These are phyloP conservation scores for Lacerta viridis DNA, from an alignment of 2,797 vertebrate genomes.

Conservation along the genomic window DNA sequence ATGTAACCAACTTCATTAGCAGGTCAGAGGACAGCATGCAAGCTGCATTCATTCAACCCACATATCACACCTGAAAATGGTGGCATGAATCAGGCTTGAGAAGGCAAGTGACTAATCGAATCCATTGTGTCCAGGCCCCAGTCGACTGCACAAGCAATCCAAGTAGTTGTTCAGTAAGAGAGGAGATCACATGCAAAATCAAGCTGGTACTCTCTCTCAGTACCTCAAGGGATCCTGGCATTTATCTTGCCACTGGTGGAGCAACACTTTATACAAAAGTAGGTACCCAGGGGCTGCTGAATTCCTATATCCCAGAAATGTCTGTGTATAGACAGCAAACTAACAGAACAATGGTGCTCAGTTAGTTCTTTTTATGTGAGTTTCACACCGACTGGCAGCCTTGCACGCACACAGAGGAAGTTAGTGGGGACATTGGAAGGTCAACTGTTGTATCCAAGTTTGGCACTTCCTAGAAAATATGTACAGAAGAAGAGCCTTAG, in stretches of 20 bases:
- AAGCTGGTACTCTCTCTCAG: background rate
- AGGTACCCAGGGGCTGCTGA: background rate
- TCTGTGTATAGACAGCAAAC: background rate
- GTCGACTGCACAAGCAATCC: background rate
- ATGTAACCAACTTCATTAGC: too few species aligned
- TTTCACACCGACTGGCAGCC: background rate
- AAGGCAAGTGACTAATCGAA: background rate
- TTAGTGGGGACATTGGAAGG: background rate
- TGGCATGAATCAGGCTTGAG: background rate
- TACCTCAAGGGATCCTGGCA: background rate
- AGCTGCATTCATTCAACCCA: background rate
- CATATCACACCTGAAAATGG: background rate
- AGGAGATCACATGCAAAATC: background rate
- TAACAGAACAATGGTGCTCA: background rate
- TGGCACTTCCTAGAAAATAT: slow-evolving; percentile 10
- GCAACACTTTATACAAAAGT: background rate
- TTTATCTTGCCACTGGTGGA: background rate
- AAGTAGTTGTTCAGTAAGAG: background rate
- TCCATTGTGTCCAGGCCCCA: too few species aligned
- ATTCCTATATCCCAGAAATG: background rate
- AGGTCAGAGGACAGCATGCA: background rate
- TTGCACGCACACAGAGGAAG: background rate
- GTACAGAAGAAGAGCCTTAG: rapidly evolving
- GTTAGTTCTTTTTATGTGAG: background rate
- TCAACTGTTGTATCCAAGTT: background rate